A percentile compares a stretch with the other conserved stretches of the same genome.
These are phyloP conservation scores for Herpetotheres cachinnans DNA, from an alignment of 2,113 vertebrate species.

Conservation along the genomic window DNA sequence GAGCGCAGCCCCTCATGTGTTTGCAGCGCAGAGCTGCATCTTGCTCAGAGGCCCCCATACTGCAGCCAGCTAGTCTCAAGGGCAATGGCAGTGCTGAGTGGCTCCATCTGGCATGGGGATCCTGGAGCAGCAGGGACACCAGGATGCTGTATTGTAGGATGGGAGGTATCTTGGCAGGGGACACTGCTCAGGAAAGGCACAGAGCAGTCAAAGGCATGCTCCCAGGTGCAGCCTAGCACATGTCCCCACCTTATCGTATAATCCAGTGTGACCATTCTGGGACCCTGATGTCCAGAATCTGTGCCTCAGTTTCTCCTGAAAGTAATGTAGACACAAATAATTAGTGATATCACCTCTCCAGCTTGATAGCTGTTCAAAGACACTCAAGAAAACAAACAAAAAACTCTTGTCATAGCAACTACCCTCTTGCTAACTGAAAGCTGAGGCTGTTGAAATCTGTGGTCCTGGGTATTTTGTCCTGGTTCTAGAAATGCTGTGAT, in stretches of 20 bases:
- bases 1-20: rapidly evolving
- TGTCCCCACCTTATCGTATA: neutral
- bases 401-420: neutral
- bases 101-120: neutral
- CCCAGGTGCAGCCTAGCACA: neutral
- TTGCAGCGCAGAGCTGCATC: neutral
- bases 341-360: neutral
- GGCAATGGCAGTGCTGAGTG: neutral
- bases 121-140: neutral
- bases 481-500: neutral
- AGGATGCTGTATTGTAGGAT: neutral
- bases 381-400: neutral
- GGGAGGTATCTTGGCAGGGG: neutral
- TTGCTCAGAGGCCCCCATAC: rapidly evolving
- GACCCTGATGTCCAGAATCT: neutral
- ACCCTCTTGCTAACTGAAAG: neutral
- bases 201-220: neutral
- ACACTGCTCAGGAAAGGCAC: neutral
- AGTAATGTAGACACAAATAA: neutral
- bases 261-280: neutral
- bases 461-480: neutral
- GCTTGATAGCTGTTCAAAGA: neutral
- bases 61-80: neutral
- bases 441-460: neutral
- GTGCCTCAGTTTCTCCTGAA: neutral